Percentiles rank a stretch among this genome's conserved stretches.
Conservation (phyloP, 1,140 invertebrate species). For the Anoplolepis gracilipes region DNA sequence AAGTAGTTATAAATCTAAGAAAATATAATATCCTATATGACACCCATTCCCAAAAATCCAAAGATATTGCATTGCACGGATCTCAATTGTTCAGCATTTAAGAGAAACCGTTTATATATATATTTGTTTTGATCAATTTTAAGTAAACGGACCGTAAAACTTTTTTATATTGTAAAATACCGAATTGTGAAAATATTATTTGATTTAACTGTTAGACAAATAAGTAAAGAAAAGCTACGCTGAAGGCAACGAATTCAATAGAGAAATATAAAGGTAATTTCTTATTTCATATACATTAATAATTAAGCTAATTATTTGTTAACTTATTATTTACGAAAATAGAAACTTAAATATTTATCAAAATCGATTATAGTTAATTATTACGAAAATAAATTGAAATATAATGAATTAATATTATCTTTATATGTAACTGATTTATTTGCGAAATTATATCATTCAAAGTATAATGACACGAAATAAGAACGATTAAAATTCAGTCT, state of each 20-base stretch:
- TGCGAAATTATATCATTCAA: background rate
- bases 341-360: constrained; percentile 35
- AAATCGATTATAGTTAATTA: constrained; percentile 21
- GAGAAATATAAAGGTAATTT: constrained; percentile 8
- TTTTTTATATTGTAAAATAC: constrained; percentile 33
- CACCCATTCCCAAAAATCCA: background rate
- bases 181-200: constrained; percentile 24
- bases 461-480: background rate
- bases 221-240: constrained; percentile 14
- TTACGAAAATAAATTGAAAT: constrained; percentile 47
- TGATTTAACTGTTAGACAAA: constrained; percentile 37
- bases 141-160: background rate
- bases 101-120: constrained; percentile 21
- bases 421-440: constrained; percentile 16
- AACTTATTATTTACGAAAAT: constrained; percentile 9
- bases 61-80: constrained; percentile 19
- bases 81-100: constrained; percentile 13
- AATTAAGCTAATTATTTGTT: constrained; percentile 32
- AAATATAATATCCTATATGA: background rate
- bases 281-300: constrained; percentile 29
- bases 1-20: background rate
- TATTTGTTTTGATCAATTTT: constrained; percentile 34
- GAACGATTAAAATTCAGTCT: background rate
- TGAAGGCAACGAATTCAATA: constrained; percentile 27
- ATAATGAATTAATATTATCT: constrained; percentile 8